Base-by-base conservation (phyloP, 2,797 vertebrate species). In the Taeniopygia guttata region DNA sequence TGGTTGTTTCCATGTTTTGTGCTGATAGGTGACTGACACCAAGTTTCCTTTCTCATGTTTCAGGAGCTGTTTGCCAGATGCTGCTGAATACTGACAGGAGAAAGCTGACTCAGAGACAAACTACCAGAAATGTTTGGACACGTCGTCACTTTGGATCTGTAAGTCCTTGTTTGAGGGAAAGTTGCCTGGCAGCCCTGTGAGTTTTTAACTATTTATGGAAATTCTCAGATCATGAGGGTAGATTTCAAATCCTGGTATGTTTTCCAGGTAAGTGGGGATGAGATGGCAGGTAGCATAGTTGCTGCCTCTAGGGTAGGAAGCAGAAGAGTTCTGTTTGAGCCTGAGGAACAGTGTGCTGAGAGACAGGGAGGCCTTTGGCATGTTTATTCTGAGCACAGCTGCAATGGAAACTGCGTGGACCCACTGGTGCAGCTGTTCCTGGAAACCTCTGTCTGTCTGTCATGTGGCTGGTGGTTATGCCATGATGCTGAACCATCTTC, bases 31-130 rank as follows among this genome's bases (percentile, higher is more conserved):
- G 62, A 86, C 94, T 97, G 96, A 97, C 92, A 94, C 66, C 88
- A 54, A 93, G 94, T 97, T 97, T 94, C 94, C 94, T 93, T 96
- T 98, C 97, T 98, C 96, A 32, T 73, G 87, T 98, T 98, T 98
- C 97, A 97, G 97, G 94, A 96, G 75, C 96, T 94, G n/a, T 96
- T 96, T 94, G 94, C 94, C 90, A 96, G 91, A 97, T 97, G 96
- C 96, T 38, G 86, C 95, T 97, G 95, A 94, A 96, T 97, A 95
- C 42, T 32, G 87, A 93, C 95, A 94, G 89, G 66, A 20, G 7
- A 96, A 87, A 93, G 95, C 96, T 97, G 82, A 93, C 87, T 97
- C 11, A 2, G 16, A 93, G 87, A 92, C 85, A 70, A 93, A 62
- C 25, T 32, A 84, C 79, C 94, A 87, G 93, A 75, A 64, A 97